Evolutionary conservation across 1,140 invertebrate species (phyloP).

Genomic region (Zaprionus vittiger): DNA sequence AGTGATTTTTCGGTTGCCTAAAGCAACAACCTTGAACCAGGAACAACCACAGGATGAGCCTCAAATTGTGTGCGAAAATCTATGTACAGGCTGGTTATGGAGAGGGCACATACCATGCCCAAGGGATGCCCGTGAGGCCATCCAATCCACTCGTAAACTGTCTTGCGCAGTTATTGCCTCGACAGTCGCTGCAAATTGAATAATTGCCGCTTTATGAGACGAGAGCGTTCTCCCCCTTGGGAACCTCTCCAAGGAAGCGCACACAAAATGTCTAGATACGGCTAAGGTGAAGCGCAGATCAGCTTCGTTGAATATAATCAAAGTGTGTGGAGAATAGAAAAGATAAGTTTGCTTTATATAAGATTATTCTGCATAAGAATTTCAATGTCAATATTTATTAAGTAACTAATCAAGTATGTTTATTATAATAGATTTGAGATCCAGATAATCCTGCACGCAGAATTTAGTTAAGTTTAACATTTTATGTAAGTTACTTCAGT

Average conservation of each 20-base stretch:
- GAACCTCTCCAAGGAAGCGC: neutral
- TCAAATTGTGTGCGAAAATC: neutral
- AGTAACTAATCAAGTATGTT: neutral
- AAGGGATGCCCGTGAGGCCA: constrained; percentile 33
- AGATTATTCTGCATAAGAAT: neutral
- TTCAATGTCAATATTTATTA: neutral
- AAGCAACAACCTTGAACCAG: constrained; percentile 62
- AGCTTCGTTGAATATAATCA: neutral
- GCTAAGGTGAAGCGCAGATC: neutral
- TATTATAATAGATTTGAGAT: neutral
- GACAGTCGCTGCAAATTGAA: constrained; percentile 74
- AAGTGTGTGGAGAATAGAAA: neutral
- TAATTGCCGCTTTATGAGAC: constrained; percentile 72
- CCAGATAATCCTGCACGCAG: no score
- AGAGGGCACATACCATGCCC: neutral
- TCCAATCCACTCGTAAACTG: constrained; percentile 61
- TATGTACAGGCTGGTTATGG: neutral
- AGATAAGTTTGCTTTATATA: neutral
- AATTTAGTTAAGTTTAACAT: no score
- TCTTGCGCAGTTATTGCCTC: constrained; percentile 68
- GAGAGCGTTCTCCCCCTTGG: constrained; percentile 27
- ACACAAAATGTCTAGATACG: neutral
- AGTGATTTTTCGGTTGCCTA: constrained; percentile 40
- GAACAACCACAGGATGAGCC: neutral
- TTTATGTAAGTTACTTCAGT: no score